Percentiles rank a stretch among this genome's conserved stretches.
These are phyloP conservation scores for Aelia acuminata DNA, from an alignment of 2,888 invertebrate species.

Conservation along the genomic window DNA sequence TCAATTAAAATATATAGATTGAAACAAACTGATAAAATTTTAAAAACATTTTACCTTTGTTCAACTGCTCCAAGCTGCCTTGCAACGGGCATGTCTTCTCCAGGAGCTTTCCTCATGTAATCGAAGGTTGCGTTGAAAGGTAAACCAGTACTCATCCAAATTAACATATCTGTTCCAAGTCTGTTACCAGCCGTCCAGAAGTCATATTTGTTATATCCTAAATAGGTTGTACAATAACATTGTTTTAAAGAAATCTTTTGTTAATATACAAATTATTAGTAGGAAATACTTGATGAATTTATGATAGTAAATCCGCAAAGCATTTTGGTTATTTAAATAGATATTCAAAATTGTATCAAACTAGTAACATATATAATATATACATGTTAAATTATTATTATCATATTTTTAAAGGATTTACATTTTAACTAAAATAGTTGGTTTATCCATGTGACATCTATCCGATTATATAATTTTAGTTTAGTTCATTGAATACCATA, in stretches of 20 bases:
- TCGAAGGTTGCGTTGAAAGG: slow-evolving; percentile 92
- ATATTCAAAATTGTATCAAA: no score
- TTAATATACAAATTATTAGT: no score
- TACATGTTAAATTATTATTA: no score
- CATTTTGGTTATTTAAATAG: no score
- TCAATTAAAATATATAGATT: not conserved
- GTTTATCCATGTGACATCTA: not conserved
- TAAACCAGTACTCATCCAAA: slow-evolving; percentile 91
- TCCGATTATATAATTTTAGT: no score
- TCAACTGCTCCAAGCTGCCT: slow-evolving; percentile 66
- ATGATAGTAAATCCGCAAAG: no score
- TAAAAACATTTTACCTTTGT: slow-evolving; percentile 63
- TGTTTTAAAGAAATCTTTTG: no score
- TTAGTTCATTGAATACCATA: no score
- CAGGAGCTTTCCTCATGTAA: slow-evolving; percentile 75
- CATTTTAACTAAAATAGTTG: not conserved
- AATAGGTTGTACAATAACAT: slow-evolving; percentile 66
- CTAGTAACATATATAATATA: not conserved
- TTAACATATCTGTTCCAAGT: slow-evolving; percentile 87
- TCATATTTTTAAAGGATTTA: not conserved
- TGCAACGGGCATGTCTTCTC: slow-evolving; percentile 65
- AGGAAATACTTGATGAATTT: no score
- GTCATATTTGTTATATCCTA: slow-evolving; percentile 84
- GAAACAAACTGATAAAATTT: not conserved
- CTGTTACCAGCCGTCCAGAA: slow-evolving; percentile 93